These are phyloP conservation scores for Pseudococcus longispinus DNA, from an alignment of 2,888 invertebrate genomes.

Conservation along the genomic window DNA sequence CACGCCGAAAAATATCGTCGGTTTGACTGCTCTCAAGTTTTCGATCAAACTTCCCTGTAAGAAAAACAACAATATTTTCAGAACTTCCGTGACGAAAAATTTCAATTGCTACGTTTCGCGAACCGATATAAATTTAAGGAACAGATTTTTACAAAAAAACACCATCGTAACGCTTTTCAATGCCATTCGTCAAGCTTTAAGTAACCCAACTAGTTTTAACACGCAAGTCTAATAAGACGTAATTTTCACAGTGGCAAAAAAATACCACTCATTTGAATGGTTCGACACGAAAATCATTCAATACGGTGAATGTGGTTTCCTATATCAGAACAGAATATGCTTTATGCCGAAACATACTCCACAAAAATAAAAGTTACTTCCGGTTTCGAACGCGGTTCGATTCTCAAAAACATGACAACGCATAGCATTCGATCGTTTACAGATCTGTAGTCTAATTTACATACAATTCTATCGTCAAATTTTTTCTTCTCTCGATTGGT, in stretches of 20 bases:
- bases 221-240: background rate
- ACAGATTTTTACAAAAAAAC: background rate
- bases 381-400: background rate
- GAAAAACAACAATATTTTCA: conserved; percentile 28
- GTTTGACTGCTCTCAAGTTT: conserved; percentile 78
- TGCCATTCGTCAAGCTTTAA: background rate
- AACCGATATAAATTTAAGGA: background rate
- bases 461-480: too few relatives aligned
- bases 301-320: background rate
- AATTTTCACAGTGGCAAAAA: background rate
- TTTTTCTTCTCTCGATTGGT: too few relatives aligned
- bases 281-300: background rate
- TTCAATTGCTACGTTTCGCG: background rate
- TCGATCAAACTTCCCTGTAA: conserved; percentile 75
- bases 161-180: background rate
- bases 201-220: conserved; percentile 11
- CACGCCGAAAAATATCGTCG: conserved; percentile 85
- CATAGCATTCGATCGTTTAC: background rate
- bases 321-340: background rate
- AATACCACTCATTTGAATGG: background rate
- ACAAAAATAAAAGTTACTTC: background rate
- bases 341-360: background rate
- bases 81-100: background rate
- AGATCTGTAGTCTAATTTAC: too few relatives aligned
- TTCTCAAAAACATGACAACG: too few relatives aligned